Percentiles rank a stretch among this genome's conserved stretches.
These are phyloP conservation scores for Physella acuta DNA, from an alignment of 1,140 invertebrate genomes.

Conservation along the genomic window DNA sequence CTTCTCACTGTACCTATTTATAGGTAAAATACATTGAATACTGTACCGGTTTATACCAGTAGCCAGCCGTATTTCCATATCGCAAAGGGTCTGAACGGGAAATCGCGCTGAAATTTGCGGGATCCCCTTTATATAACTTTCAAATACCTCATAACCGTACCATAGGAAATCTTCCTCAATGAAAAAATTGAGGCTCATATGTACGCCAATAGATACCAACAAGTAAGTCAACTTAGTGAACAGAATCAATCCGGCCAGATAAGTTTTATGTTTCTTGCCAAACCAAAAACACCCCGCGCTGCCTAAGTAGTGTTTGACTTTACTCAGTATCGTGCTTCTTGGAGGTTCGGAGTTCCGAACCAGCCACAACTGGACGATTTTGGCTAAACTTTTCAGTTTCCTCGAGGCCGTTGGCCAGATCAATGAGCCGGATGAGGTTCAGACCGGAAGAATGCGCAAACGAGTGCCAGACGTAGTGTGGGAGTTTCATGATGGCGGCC, in stretches of 20 bases:
- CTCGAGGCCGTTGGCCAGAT: conserved; percentile 6
- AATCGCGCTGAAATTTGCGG: conserved; percentile 37
- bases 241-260: not conserved
- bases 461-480: conserved; percentile 46
- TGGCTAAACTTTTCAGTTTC: conserved; percentile 8
- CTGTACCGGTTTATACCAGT: conserved; percentile 49
- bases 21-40: conserved; percentile 63
- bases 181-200: conserved; percentile 9
- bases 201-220: not conserved
- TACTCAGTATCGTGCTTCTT: not conserved
- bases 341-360: not conserved
- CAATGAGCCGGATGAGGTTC: not conserved
- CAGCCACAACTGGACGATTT: conserved; percentile 11
- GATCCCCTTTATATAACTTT: conserved; percentile 9
- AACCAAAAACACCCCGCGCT: conserved; percentile 8
- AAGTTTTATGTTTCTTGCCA: conserved; percentile 6
- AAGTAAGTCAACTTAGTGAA: conserved; percentile 10
- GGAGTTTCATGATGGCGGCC: conserved; percentile 49
- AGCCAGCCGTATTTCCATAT: conserved; percentile 62
- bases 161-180: conserved; percentile 18
- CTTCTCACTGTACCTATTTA: conserved; percentile 65
- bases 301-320: not conserved
- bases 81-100: conserved; percentile 62
- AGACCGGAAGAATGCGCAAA: conserved; percentile 13
- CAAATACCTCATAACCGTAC: conserved; percentile 15